These are phyloP conservation scores for Heterodera schachtii DNA, from an alignment of 1,140 invertebrate species.

Conservation along the genomic window DNA sequence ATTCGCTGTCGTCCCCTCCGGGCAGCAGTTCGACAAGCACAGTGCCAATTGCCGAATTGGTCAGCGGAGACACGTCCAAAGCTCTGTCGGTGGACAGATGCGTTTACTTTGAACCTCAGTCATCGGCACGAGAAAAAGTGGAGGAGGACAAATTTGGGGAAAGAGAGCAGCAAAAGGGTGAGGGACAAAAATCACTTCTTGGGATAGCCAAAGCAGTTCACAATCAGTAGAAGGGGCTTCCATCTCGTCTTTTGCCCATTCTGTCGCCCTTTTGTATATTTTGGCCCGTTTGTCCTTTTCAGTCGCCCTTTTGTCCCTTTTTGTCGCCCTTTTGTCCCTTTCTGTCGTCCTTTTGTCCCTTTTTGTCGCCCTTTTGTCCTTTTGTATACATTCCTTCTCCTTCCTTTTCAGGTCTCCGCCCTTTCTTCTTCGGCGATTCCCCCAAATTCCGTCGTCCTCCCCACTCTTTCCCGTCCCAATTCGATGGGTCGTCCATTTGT, in stretches of 20 bases:
- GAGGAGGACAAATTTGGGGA: neutral
- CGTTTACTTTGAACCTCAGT: neutral
- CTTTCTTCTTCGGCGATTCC: constrained; percentile 8
- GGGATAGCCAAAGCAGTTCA: no score
- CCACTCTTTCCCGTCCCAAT: neutral
- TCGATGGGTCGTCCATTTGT: no score
- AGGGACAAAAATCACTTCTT: neutral
- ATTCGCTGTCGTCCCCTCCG: neutral
- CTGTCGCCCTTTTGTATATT: neutral
- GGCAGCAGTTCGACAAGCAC: neutral
- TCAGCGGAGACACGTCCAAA: neutral
- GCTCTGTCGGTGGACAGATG: neutral
- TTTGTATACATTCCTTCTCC: no score
- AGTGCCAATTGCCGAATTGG: constrained; percentile 8
- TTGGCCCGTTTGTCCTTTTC: neutral
- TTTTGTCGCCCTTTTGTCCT: no score
- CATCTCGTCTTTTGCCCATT: no score
- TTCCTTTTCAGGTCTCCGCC: neutral
- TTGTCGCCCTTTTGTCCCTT: no score
- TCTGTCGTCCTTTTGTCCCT: no score
- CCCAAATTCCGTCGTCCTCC: neutral
- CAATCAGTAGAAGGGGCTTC: no score
- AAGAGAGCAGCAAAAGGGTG: neutral
- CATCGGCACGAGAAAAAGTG: neutral
- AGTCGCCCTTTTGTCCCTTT: no score